phyloP scores from a whole-genome alignment of 1,140 invertebrate species.

The Antheraea mylitta region DNA sequence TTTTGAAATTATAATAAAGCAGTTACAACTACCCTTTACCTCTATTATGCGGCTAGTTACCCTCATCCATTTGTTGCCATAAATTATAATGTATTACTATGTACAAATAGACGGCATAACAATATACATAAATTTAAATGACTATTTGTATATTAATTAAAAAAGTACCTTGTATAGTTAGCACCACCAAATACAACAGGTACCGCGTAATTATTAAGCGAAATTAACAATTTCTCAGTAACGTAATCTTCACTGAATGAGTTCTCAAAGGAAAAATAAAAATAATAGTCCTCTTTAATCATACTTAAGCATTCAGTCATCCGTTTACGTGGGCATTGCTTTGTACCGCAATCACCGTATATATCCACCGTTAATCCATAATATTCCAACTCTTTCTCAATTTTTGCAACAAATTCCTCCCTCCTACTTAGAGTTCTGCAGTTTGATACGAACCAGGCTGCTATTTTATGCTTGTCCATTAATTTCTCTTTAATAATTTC shows the following conservation, averaged over 20 bases:
- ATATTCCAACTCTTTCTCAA: slow-evolving; percentile 76
- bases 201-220: slow-evolving; percentile 68
- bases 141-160: not conserved
- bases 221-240: slow-evolving; percentile 82
- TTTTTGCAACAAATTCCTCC: slow-evolving; percentile 78
- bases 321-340: slow-evolving; percentile 40
- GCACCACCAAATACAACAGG: slow-evolving; percentile 79
- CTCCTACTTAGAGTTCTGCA: slow-evolving; percentile 79
- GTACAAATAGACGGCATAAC: too few relatives aligned
- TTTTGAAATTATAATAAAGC: too few relatives aligned
- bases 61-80: too few relatives aligned
- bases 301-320: slow-evolving; percentile 56
- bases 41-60: too few relatives aligned
- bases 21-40: too few relatives aligned
- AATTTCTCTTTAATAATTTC: slow-evolving; percentile 46
- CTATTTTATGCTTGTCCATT: slow-evolving; percentile 64
- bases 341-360: slow-evolving; percentile 82
- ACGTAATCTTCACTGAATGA: slow-evolving; percentile 81
- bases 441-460: slow-evolving; percentile 84
- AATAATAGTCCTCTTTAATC: slow-evolving; percentile 80
- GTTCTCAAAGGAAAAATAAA: slow-evolving; percentile 86
- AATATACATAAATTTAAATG: too few relatives aligned
- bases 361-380: slow-evolving; percentile 78
- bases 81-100: too few relatives aligned
- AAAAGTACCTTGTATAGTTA: slow-evolving; percentile 42